Percentiles rank a stretch among this genome's conserved stretches.
These are phyloP conservation scores for Pachycephus smyrnensis DNA, from an alignment of 2,888 invertebrate genomes.

Conservation along the genomic window DNA sequence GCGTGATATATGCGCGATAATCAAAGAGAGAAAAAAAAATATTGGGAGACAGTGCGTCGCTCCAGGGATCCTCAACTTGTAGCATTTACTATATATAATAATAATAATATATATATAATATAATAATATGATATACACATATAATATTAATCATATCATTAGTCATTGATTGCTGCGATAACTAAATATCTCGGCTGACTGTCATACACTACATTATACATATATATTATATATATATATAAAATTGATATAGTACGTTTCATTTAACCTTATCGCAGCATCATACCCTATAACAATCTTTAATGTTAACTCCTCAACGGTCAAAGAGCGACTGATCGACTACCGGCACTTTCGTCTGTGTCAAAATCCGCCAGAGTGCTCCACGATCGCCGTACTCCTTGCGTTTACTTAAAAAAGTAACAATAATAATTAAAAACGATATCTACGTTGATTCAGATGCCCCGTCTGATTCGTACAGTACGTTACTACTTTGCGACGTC, in stretches of 20 bases:
- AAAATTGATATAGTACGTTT: neutral
- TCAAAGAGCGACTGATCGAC: neutral
- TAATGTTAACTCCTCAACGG: neutral
- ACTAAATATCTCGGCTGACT: neutral
- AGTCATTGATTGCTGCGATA: neutral
- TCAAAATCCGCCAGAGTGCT: neutral
- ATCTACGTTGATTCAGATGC: neutral
- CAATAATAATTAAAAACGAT: neutral
- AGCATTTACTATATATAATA: neutral
- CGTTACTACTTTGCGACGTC: neutral
- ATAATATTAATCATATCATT: neutral
- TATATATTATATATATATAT: too few relatives aligned
- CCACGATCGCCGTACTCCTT: neutral
- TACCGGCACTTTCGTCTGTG: neutral
- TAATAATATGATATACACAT: neutral
- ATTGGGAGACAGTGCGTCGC: neutral
- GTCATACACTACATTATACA: neutral
- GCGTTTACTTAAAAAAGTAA: neutral
- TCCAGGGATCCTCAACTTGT: neutral
- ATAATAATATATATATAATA: neutral
- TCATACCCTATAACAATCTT: neutral
- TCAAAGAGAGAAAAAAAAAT: neutral
- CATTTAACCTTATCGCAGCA: neutral
- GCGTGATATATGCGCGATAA: neutral
- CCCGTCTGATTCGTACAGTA: neutral